phyloP scores from a whole-genome alignment of 2,797 vertebrate species.

The Melanotaenia nigrans region DNA sequence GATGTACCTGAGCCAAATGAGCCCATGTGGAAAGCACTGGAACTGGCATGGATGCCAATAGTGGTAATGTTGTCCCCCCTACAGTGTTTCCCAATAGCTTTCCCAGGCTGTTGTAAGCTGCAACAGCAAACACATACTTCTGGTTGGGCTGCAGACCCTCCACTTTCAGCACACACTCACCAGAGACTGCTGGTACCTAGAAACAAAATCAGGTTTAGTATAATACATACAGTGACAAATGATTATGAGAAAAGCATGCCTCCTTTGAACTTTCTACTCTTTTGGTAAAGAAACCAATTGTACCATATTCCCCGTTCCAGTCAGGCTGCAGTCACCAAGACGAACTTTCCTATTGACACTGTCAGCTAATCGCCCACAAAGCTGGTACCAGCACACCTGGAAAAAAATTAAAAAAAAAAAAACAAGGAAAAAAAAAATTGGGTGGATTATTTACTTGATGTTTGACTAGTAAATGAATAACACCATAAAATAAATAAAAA shows the following conservation, averaged over 20 bases:
- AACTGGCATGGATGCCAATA: constrained; percentile 88
- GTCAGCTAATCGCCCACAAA: constrained; percentile 85
- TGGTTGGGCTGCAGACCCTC: constrained; percentile 89
- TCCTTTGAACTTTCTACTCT: neutral
- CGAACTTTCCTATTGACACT: constrained; percentile 87
- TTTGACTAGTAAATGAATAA: neutral
- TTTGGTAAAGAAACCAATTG: constrained; percentile 6
- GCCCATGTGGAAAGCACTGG: constrained; percentile 86
- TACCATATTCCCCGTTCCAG: constrained; percentile 90
- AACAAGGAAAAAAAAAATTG: neutral
- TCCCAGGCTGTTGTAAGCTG: constrained; percentile 88
- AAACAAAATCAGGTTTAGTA: constrained; percentile 8
- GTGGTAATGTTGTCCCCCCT: constrained; percentile 88
- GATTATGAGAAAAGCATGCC: neutral
- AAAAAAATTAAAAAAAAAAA: neutral
- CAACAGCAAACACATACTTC: constrained; percentile 93
- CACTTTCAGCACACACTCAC: constrained; percentile 84
- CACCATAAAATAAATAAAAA: too few relatives aligned
- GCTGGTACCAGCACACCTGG: constrained; percentile 93
- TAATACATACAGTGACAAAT: constrained; percentile 4
- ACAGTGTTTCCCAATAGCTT: constrained; percentile 86
- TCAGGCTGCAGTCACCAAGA: constrained; percentile 86
- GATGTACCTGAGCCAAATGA: constrained; percentile 83
- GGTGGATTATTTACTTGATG: neutral
- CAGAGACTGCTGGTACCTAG: constrained; percentile 86